Base-by-base conservation (phyloP, 2,113 vertebrate species). In the Zosterops lateralis region DNA sequence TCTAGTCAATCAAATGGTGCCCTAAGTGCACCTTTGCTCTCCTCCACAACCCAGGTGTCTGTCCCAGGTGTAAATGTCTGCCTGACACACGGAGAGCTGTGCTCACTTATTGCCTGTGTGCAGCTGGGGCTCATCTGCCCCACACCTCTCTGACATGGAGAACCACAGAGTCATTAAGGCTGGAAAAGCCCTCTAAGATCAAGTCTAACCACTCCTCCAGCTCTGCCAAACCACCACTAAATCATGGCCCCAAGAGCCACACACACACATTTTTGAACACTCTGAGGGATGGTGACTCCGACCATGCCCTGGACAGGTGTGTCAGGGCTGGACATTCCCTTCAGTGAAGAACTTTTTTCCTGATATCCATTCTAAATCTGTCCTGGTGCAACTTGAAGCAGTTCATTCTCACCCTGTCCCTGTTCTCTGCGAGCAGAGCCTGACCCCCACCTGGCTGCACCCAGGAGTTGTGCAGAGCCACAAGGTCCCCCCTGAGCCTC, bases 361-460 rank as follows among this genome's bases (percentile, higher is more conserved):
- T 14, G 5, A 56, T 48, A 25, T 16, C 40, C 47, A 42, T 11
- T 22, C 14, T 48, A 48, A 61, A 32, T 25, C 17, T 54, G 14
- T 7, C 21, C 54, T 47, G 29, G 6, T 17, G 7, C 14, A 34
- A 15, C 11, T 22, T 61, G 47, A 34, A 2, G 29, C 14, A 0
- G 1, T 10, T 82, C 8, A 47, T 17, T 34, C 20, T 75, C 4
- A 0, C 3, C 28, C 25, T 47, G 40, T 61, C 18, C 54, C 20
- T 17, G n/a, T n/a, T n/a, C n/a, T n/a, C n/a, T 61, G 40, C 12
- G 29, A 54, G 62, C 17, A 68, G 11, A 61, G 3, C n/a, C n/a
- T 0, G 0, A 40, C 1, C 1, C 6, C 12, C 2, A 38, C 14
- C 29, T 0, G 1, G 34, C 40, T 61, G 9, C 16, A 3, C 11